Base-by-base conservation (phyloP, 2,113 vertebrate genomes). In the Cercopithecus mona region DNA sequence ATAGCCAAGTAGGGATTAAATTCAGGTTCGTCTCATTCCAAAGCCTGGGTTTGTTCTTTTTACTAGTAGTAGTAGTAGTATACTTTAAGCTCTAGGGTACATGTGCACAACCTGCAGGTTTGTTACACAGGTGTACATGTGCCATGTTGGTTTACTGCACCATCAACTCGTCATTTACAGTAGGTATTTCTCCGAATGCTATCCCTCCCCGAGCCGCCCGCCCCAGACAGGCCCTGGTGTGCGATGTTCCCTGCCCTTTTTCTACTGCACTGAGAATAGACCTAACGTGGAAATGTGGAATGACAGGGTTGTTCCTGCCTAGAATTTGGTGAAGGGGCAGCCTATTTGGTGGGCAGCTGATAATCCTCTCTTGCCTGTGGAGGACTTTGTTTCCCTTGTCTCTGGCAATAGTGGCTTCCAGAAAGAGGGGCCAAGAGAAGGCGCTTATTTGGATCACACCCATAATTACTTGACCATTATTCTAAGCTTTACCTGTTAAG, bases 401-500 rank as follows among this genome's bases (percentile, higher is more conserved):
- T 64, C 50, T 27, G 22, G 22, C 40, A 88, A 70, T 23, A n/a
- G 8, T 50, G 50, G 8, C 75, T 97, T 93, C 73, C 66, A 85
- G 90, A 80, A 18, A 35, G 1, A 90, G 59, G 9, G 8, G 66
- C 11, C 8, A 75, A 55, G 18, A 11, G 25, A 87, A 64, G 50
- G 27, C 22, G 38, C 50, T 50, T 57, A 64, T 57, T 88, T 72
- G 83, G 48, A 35, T 48, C 70, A 87, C 25, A 90, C 40, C 48
- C 55, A 48, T 50, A 50, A 70, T 92, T 72, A 64, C 8, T 22
- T 87, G 43, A 85, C 23, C 20, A 79, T 35, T 81, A 23, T 87
- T 90, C 91, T 75, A 90, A 86, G 38, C 20, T 90, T 64, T 38
- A 87, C 73, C 64, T 91, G 23, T 93, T 85, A 82, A 94, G 82